phyloP scores from a whole-genome alignment of 1,140 invertebrate species.

The Ridgeia piscesae region DNA sequence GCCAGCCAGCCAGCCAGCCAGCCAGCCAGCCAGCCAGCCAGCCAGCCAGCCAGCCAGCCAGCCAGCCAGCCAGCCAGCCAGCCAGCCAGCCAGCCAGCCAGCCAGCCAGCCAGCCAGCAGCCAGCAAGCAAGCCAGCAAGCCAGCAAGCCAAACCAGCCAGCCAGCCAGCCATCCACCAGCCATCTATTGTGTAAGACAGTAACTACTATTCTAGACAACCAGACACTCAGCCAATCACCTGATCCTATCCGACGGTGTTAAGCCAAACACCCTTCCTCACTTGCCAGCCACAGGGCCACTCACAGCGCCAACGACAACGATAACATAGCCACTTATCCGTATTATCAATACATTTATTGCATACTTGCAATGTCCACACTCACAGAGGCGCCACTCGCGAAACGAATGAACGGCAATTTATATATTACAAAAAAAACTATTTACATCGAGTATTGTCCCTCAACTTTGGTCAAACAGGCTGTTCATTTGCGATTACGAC shows the following conservation, averaged over 20 bases:
- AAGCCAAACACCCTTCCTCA: too few species aligned
- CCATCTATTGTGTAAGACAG: background rate
- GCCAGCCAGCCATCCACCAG: background rate
- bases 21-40: background rate
- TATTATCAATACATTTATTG: background rate
- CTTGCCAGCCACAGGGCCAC: too few species aligned
- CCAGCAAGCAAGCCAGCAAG: background rate
- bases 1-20: background rate
- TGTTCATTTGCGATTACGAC: background rate
- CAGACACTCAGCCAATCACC: background rate
- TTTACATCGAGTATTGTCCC: slow-evolving; percentile 1
- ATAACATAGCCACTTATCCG: background rate
- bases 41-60: background rate
- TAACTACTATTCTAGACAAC: background rate
- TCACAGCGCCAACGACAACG: background rate
- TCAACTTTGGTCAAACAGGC: background rate
- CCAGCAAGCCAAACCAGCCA: background rate
- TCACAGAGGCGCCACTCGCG: background rate
- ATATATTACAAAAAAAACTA: slow-evolving; percentile 2
- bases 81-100: background rate
- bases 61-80: background rate
- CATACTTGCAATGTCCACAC: background rate
- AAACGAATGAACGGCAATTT: background rate
- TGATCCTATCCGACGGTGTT: too few species aligned
- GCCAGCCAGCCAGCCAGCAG: background rate